These are phyloP conservation scores for Apteryx owenii DNA, from an alignment of 2,113 vertebrate species.

Conservation along the genomic window DNA sequence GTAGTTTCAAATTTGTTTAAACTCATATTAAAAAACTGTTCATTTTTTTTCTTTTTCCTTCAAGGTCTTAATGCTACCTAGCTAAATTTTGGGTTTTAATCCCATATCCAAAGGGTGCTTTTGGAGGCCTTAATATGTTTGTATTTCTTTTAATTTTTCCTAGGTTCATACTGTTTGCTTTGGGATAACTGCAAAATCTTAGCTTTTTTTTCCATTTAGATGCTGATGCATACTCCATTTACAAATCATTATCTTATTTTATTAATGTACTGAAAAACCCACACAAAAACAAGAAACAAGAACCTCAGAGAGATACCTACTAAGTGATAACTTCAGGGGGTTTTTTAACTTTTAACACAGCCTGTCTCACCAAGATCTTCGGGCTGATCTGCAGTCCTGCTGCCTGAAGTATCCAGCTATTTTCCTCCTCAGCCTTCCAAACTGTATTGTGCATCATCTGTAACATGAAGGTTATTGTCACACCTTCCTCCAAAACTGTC, in stretches of 20 bases:
- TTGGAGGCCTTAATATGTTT: not conserved
- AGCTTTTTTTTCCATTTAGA: not conserved
- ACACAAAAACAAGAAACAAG: not conserved
- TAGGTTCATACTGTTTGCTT: not conserved
- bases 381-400: not conserved
- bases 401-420: not conserved
- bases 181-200: not conserved
- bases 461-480: not conserved
- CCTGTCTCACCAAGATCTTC: not conserved
- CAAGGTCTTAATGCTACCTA: not conserved
- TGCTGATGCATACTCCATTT: not conserved
- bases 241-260: not conserved
- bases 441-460: fast-evolving
- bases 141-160: not conserved
- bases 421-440: not conserved
- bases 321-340: no score
- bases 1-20: not conserved
- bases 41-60: not conserved
- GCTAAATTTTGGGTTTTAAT: not conserved
- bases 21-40: not conserved
- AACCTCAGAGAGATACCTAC: not conserved
- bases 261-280: not conserved
- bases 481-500: not conserved
- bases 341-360: fast-evolving
- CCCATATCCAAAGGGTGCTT: not conserved